Conservation (phyloP, 2,888 invertebrate species). For the Sylvicola cinctus region DNA sequence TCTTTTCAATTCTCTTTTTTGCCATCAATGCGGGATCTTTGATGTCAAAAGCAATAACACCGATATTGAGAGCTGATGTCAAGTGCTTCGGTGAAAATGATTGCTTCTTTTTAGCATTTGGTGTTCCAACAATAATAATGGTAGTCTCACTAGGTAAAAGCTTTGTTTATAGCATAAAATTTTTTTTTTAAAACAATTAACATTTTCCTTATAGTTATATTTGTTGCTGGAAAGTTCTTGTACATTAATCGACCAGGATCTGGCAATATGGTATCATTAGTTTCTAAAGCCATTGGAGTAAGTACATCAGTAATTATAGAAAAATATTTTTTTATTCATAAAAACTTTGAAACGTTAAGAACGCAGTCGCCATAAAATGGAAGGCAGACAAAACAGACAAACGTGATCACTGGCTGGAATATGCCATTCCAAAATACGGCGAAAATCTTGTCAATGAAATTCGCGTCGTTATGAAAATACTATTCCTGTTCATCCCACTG, state of each 20-base stretch:
- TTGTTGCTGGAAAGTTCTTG: slow-evolving; percentile 39
- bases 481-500: slow-evolving; percentile 69
- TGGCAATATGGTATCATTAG: slow-evolving; percentile 45
- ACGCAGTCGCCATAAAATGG: slow-evolving; percentile 20
- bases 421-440: slow-evolving; percentile 63
- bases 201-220: slow-evolving; percentile 36
- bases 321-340: too few relatives aligned
- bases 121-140: slow-evolving; percentile 55
- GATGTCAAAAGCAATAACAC: slow-evolving; percentile 52
- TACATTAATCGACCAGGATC: slow-evolving; percentile 44
- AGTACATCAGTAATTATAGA: too few relatives aligned
- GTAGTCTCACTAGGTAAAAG: slow-evolving; percentile 38
- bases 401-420: slow-evolving; percentile 69
- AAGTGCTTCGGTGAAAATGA: slow-evolving; percentile 41
- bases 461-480: slow-evolving; percentile 50
- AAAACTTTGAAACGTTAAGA: slow-evolving; percentile 25
- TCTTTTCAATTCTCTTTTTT: slow-evolving; percentile 63
- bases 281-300: slow-evolving; percentile 39
- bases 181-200: too few relatives aligned
- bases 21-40: slow-evolving; percentile 42
- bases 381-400: slow-evolving; percentile 19
- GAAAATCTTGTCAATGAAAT: slow-evolving; percentile 52
- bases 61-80: slow-evolving; percentile 45
- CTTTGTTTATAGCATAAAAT: too few relatives aligned
- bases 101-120: slow-evolving; percentile 54